A percentile compares a stretch with the other conserved stretches of the same genome.
Conservation (phyloP, 2,113 vertebrate species). For the Petrocephalus microphthalmus region DNA sequence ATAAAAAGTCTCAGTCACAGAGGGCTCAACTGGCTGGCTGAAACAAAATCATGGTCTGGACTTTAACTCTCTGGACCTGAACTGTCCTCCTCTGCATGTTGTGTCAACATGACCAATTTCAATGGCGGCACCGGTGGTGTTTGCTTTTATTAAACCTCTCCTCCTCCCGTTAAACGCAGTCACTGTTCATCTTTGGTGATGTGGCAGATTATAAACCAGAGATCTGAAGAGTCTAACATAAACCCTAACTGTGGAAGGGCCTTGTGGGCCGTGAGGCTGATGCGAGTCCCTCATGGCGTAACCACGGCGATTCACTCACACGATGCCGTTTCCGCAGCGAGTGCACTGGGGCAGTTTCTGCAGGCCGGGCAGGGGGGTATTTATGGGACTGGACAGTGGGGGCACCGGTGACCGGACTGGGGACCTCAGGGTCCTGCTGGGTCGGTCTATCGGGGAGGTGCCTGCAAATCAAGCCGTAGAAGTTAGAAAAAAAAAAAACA, state of each 20-base stretch:
- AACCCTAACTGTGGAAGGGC: neutral
- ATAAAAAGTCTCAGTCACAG: neutral
- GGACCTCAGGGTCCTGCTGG: slow-evolving; percentile 67
- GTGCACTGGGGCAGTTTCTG: slow-evolving; percentile 89
- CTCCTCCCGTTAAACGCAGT: neutral
- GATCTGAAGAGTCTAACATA: neutral
- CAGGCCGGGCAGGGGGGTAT: slow-evolving; percentile 64
- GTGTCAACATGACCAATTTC: neutral
- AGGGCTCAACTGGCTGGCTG: neutral
- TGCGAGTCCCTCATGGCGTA: neutral
- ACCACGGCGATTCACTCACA: slow-evolving; percentile 68
- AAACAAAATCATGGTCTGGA: neutral
- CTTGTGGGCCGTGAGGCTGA: neutral
- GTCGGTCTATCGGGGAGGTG: slow-evolving; percentile 62
- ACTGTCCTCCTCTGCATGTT: neutral
- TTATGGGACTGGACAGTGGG: slow-evolving; percentile 70
- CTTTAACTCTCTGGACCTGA: neutral
- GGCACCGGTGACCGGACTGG: slow-evolving; percentile 63
- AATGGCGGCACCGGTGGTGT: neutral
- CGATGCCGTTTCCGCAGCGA: slow-evolving; percentile 83
- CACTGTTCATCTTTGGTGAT: neutral
- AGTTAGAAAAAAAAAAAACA: neutral
- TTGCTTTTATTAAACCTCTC: neutral
- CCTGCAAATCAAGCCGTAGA: slow-evolving; percentile 51
- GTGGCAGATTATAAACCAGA: neutral